Conservation (phyloP, 2,888 invertebrate genomes). For the Elysia crispata region DNA sequence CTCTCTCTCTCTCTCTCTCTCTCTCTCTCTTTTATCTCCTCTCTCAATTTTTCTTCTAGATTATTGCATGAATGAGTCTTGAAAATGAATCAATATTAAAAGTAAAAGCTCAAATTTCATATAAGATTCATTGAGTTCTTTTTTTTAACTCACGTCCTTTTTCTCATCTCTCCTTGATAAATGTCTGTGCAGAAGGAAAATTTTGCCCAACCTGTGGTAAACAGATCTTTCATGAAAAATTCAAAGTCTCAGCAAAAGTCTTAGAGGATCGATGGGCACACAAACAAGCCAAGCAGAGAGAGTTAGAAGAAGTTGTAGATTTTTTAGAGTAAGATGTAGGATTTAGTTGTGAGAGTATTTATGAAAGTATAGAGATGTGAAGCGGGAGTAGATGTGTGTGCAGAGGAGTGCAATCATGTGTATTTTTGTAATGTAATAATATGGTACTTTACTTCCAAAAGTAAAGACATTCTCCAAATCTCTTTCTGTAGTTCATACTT, state of each 20-base stretch:
- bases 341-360: too few relatives aligned
- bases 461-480: too few relatives aligned
- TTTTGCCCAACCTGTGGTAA: conserved; percentile 83
- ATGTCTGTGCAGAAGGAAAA: conserved; percentile 81
- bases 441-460: too few relatives aligned
- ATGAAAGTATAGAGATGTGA: too few relatives aligned
- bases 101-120: not conserved
- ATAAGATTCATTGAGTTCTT: not conserved
- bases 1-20: too few relatives aligned
- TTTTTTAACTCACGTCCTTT: not conserved
- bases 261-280: conserved; percentile 88
- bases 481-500: too few relatives aligned
- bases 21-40: not conserved
- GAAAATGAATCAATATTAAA: too few relatives aligned
- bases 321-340: conserved; percentile 78
- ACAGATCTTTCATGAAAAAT: conserved; percentile 86
- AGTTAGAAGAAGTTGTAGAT: conserved; percentile 86
- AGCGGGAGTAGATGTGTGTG: too few relatives aligned
- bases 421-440: too few relatives aligned
- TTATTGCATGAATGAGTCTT: not conserved
- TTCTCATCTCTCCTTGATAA: not conserved
- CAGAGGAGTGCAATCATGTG: too few relatives aligned
- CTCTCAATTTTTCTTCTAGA: not conserved
- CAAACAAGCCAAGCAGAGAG: conserved; percentile 85
- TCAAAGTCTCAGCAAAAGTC: conserved; percentile 84